Conservation (phyloP, 2,113 vertebrate species). For the Tapirus terrestris region DNA sequence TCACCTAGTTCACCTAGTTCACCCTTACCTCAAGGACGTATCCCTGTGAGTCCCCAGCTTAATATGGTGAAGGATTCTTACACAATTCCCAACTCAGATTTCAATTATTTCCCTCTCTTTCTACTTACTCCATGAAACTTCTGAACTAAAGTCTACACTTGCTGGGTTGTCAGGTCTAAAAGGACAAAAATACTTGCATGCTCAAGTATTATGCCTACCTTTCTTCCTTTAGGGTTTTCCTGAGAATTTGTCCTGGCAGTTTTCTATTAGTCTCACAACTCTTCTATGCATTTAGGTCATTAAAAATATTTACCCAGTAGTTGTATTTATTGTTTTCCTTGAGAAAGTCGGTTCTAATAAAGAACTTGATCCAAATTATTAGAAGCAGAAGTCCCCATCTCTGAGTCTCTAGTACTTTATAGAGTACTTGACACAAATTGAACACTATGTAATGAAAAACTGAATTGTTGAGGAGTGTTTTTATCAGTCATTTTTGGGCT, state of each 20-base stretch:
- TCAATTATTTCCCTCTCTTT: background rate
- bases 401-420: background rate
- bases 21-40: accelerated
- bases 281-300: background rate
- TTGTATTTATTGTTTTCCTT: background rate
- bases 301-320: background rate
- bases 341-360: background rate
- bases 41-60: background rate
- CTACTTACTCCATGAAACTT: background rate
- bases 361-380: background rate
- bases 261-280: background rate
- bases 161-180: background rate
- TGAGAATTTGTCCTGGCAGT: background rate
- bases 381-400: background rate
- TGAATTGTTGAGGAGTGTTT: background rate
- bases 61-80: background rate
- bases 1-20: too few species aligned
- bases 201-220: background rate
- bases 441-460: background rate
- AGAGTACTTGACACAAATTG: slow-evolving; percentile 14
- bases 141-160: background rate
- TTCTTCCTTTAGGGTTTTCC: background rate
- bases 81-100: background rate
- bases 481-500: background rate
- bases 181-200: background rate